Conservation (phyloP, 2,113 vertebrate genomes). For the Thamnaconus septentrionalis region DNA sequence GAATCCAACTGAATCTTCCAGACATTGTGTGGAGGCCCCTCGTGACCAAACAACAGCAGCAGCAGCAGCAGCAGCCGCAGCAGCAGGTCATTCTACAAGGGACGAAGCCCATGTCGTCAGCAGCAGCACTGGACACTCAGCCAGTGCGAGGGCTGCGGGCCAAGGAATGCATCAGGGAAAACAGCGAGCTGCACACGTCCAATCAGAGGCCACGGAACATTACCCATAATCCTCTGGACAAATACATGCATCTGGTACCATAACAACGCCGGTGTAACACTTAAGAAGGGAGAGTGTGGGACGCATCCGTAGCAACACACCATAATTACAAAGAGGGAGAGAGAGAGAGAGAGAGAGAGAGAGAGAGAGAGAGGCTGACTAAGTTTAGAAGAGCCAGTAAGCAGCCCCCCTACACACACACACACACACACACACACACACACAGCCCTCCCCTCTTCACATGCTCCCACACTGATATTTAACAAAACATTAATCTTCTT, state of each 20-base stretch:
- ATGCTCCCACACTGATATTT: conserved; percentile 98
- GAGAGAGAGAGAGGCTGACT: conserved; percentile 81
- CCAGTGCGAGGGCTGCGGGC: conserved; percentile 32
- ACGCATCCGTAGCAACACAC: conserved; percentile 76
- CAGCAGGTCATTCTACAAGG: conserved; percentile 12
- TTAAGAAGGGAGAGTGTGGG: conserved; percentile 62
- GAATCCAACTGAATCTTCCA: too few relatives aligned
- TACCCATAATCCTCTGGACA: conserved; percentile 69
- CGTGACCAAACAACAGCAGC: too few relatives aligned
- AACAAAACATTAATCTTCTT: conserved; percentile 99
- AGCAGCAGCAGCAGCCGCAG: too few relatives aligned
- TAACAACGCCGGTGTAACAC: conserved; percentile 64
- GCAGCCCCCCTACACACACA: conserved; percentile 28
- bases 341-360: conserved; percentile 74
- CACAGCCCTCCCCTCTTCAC: conserved; percentile 74
- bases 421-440: neutral
- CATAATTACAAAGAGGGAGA: conserved; percentile 81
- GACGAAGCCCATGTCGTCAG: conserved; percentile 28
- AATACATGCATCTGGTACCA: conserved; percentile 69
- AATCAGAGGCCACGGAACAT: conserved; percentile 64
- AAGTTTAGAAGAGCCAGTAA: conserved; percentile 91
- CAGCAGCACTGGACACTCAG: conserved; percentile 39
- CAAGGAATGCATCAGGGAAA: conserved; percentile 58
- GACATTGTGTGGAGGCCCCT: too few relatives aligned
- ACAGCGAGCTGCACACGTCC: conserved; percentile 58